These are phyloP conservation scores for Terrapene triunguis DNA, from an alignment of 2,113 vertebrate species.

Conservation along the genomic window DNA sequence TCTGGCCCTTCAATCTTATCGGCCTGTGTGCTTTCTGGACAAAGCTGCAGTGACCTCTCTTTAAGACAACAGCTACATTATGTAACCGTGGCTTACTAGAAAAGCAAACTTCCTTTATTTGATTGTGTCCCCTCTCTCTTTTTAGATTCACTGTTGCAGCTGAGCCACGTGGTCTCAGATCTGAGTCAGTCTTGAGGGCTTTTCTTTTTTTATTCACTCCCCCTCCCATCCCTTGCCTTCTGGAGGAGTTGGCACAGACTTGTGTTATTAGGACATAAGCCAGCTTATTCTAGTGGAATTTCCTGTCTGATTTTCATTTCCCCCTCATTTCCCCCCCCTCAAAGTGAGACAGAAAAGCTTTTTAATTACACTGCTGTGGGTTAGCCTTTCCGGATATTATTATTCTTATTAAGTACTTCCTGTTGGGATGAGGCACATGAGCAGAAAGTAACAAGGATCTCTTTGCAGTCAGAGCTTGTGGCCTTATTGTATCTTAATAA, in stretches of 20 bases:
- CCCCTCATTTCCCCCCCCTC: slow-evolving; percentile 52
- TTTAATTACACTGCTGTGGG: slow-evolving; percentile 87
- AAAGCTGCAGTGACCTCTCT: background rate
- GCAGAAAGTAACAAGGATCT: slow-evolving; percentile 75
- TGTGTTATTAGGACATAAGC: slow-evolving; percentile 89
- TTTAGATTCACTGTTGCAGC: slow-evolving; percentile 46
- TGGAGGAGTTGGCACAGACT: slow-evolving; percentile 84
- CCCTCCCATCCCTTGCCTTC: slow-evolving; percentile 38
- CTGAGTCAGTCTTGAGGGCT: slow-evolving; percentile 56
- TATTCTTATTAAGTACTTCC: slow-evolving; percentile 93
- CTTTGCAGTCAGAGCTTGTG: slow-evolving; percentile 44
- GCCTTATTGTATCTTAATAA: slow-evolving; percentile 68
- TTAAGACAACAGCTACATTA: slow-evolving; percentile 59
- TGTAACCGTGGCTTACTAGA: slow-evolving; percentile 53
- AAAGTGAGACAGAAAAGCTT: slow-evolving; percentile 85
- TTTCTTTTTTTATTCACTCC: background rate
- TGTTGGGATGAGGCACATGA: slow-evolving; percentile 83
- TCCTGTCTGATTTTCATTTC: slow-evolving; percentile 90
- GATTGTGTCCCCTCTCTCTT: slow-evolving; percentile 57
- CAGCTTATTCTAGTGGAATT: slow-evolving; percentile 92
- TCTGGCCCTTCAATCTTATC: slow-evolving; percentile 41
- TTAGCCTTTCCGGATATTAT: slow-evolving; percentile 89
- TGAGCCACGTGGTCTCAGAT: slow-evolving; percentile 42
- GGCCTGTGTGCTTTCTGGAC: slow-evolving; percentile 19
- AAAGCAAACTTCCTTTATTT: slow-evolving; percentile 59